Conservation (phyloP, 2,113 vertebrate genomes). For the Callithrix jacchus region DNA sequence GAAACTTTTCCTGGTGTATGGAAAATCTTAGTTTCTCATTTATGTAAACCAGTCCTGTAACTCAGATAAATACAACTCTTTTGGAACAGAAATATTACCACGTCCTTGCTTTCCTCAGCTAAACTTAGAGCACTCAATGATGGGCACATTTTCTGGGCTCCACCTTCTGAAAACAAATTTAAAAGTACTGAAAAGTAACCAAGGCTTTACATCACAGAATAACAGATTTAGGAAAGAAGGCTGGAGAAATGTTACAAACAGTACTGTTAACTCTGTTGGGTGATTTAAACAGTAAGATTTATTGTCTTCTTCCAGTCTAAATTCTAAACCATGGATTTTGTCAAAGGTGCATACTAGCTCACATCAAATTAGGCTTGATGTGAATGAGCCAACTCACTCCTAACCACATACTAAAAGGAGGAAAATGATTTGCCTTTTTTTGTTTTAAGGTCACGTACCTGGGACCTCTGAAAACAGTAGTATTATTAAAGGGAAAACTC, state of each 20-base stretch:
- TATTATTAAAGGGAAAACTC: constrained; percentile 68
- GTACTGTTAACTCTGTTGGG: constrained; percentile 59
- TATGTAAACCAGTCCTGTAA: constrained; percentile 70
- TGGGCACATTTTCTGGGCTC: constrained; percentile 65
- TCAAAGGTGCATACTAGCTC: constrained; percentile 67
- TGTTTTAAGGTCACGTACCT: constrained; percentile 51
- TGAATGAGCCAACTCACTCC: constrained; percentile 58
- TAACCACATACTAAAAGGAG: constrained; percentile 65
- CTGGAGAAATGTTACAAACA: constrained; percentile 60
- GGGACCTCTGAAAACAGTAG: constrained; percentile 57
- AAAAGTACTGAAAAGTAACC: constrained; percentile 68
- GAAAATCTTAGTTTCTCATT: constrained; percentile 75
- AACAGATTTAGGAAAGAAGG: constrained; percentile 56
- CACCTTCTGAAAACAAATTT: constrained; percentile 75
- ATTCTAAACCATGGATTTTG: constrained; percentile 70
- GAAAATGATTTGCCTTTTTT: constrained; percentile 55
- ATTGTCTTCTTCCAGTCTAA: constrained; percentile 64
- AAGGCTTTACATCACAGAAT: constrained; percentile 63
- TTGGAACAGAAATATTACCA: constrained; percentile 66
- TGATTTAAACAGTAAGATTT: constrained; percentile 69
- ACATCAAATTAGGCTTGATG: constrained; percentile 70
- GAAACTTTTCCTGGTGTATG: constrained; percentile 55
- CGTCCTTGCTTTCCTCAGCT: constrained; percentile 63
- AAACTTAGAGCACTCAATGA: constrained; percentile 68
- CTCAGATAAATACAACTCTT: constrained; percentile 75